A percentile compares a stretch with the other conserved stretches of the same genome.
These are phyloP conservation scores for Atrina japonica DNA, from an alignment of 2,888 invertebrate genomes.

Conservation along the genomic window DNA sequence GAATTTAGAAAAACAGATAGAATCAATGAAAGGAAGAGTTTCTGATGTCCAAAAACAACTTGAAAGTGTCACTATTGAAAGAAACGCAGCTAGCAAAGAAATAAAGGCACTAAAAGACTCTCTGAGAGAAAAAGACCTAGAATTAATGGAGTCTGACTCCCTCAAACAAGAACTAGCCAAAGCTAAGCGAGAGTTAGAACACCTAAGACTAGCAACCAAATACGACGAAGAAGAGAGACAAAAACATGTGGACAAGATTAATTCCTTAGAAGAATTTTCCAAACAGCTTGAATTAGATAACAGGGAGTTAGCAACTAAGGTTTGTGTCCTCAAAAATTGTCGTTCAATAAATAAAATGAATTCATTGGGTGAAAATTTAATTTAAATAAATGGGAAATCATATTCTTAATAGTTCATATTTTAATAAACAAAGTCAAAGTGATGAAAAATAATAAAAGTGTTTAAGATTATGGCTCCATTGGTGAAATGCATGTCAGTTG, in stretches of 20 bases:
- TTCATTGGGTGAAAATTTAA: too few relatives aligned
- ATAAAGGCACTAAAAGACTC: constrained; percentile 38
- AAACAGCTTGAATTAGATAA: constrained; percentile 71
- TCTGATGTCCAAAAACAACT: constrained; percentile 49
- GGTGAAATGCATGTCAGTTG: too few relatives aligned
- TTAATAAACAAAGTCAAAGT: too few relatives aligned
- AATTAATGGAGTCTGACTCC: constrained; percentile 51
- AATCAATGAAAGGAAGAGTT: constrained; percentile 53
- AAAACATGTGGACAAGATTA: constrained; percentile 63
- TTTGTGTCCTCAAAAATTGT: too few relatives aligned
- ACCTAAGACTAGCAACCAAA: constrained; percentile 58
- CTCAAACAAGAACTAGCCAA: constrained; percentile 60
- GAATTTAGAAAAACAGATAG: constrained; percentile 62
- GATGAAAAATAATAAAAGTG: too few relatives aligned
- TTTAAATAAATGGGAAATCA: too few relatives aligned
- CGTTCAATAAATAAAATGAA: too few relatives aligned
- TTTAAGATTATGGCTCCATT: too few relatives aligned
- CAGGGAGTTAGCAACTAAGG: constrained; percentile 70
- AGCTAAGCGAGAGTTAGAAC: constrained; percentile 58
- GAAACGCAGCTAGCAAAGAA: constrained; percentile 33
- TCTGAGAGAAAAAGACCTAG: constrained; percentile 39
- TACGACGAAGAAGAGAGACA: constrained; percentile 65
- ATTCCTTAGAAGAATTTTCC: constrained; percentile 61
- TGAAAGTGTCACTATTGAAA: constrained; percentile 48
- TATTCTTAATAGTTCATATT: too few relatives aligned